phyloP scores from a whole-genome alignment of 2,888 invertebrate genomes.

The Macaria liturata region DNA sequence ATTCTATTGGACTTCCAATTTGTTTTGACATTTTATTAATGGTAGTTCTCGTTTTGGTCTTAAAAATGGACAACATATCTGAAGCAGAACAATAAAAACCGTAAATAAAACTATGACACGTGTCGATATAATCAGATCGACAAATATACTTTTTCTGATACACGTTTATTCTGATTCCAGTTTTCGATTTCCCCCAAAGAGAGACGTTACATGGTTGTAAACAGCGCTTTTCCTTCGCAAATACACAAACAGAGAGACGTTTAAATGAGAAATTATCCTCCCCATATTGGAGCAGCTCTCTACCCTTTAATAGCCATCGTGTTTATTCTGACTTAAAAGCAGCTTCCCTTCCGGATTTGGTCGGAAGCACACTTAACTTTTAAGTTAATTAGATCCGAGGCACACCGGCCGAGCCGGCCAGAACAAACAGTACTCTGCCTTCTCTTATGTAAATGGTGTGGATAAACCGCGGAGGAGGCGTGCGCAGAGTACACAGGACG shows the following conservation, averaged over 20 bases:
- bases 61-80: too few species aligned
- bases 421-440: slow-evolving; percentile 37
- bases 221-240: too few species aligned
- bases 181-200: too few species aligned
- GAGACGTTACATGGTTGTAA: too few species aligned
- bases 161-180: too few species aligned
- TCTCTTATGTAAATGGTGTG: slow-evolving; percentile 51
- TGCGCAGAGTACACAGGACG: slow-evolving; percentile 20
- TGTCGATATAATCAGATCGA: too few species aligned
- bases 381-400: slow-evolving; percentile 42
- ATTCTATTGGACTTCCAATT: background rate
- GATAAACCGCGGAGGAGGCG: slow-evolving; percentile 23
- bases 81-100: too few species aligned
- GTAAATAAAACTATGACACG: too few species aligned
- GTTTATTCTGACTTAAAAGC: slow-evolving; percentile 35
- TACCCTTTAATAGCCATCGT: slow-evolving; percentile 26
- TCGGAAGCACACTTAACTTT: slow-evolving; percentile 39
- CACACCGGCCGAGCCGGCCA: slow-evolving; percentile 37
- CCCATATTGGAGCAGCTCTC: slow-evolving; percentile 6
- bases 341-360: slow-evolving; percentile 36
- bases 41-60: too few species aligned
- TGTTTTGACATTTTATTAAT: too few species aligned
- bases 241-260: background rate
- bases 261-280: slow-evolving; percentile 1
- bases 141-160: too few species aligned